These are phyloP conservation scores for Physella acuta DNA, from an alignment of 1,140 invertebrate species.

Conservation along the genomic window DNA sequence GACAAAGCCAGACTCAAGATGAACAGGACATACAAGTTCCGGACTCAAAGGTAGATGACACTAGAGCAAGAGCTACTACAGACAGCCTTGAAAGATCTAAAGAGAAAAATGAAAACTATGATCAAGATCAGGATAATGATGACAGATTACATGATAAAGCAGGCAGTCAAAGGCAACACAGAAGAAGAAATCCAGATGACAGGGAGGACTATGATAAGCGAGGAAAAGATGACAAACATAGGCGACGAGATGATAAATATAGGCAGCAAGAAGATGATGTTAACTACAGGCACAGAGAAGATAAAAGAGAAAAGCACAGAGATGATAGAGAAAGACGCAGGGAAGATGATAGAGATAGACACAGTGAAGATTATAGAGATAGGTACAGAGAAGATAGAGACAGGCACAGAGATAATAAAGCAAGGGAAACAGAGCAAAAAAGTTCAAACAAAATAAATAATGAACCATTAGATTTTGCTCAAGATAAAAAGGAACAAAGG, in stretches of 20 bases:
- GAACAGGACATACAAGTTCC: background rate
- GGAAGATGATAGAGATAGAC: background rate
- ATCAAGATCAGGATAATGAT: background rate
- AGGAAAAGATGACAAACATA: background rate
- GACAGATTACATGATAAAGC: background rate
- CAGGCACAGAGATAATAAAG: background rate
- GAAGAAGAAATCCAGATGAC: background rate
- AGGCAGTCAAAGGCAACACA: background rate
- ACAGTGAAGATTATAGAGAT: background rate
- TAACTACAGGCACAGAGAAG: background rate
- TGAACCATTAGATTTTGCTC: background rate
- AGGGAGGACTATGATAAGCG: background rate
- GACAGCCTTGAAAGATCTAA: background rate
- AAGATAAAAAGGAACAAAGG: no score
- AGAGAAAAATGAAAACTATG: background rate
- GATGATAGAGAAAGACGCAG: background rate
- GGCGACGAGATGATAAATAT: background rate
- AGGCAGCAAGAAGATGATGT: background rate
- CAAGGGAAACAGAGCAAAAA: background rate
- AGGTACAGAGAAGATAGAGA: background rate
- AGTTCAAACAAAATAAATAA: background rate
- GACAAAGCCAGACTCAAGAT: background rate
- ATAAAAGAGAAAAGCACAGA: background rate
- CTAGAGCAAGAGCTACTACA: background rate
- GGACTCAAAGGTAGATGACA: no score